Evolutionary conservation across 53 echinoderm and acorn worm genomes (phyloP).

Genomic region (Holothuria scabra): DNA sequence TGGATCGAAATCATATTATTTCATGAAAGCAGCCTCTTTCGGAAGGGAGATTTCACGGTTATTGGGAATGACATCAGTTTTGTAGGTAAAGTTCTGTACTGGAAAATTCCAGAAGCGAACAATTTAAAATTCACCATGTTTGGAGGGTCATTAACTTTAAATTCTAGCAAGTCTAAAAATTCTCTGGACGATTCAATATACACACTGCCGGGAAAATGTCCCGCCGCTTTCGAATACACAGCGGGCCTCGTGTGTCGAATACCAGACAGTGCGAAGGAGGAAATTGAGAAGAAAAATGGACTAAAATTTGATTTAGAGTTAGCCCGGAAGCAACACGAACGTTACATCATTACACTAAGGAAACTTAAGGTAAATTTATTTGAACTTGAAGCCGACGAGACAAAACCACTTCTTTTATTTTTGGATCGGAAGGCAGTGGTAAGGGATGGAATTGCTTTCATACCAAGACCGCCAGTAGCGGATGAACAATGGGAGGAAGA

Average conservation of each 20-base stretch:
- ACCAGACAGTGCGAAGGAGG: conserved; percentile 81
- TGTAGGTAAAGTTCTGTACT: too few species aligned
- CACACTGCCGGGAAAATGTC: conserved; percentile 35
- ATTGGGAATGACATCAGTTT: too few species aligned
- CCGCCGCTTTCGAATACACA: conserved; percentile 64
- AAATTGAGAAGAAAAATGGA: conserved; percentile 57
- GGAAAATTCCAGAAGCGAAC: too few species aligned
- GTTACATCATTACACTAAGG: conserved; percentile 86
- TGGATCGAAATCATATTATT: too few species aligned
- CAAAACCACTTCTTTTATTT: conserved; percentile 80
- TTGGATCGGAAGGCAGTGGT: conserved; percentile 85
- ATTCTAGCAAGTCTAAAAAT: conserved; percentile 49
- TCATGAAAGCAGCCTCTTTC: too few species aligned
- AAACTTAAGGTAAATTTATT: conserved; percentile 89
- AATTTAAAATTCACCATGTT: conserved; percentile 25
- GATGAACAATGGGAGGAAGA: conserved; percentile 70
- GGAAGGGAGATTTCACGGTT: too few species aligned
- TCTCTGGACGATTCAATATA: conserved; percentile 33
- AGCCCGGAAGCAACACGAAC: conserved; percentile 92
- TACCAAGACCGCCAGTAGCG: conserved; percentile 74
- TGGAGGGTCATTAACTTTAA: conserved; percentile 52
- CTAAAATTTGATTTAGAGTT: conserved; percentile 78
- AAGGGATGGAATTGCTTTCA: conserved; percentile 84
- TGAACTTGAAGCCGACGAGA: conserved; percentile 92
- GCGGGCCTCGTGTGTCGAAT: conserved; percentile 87